Conservation (phyloP, 53 echinoderm and acorn worm species). For the Echinometra lucunter region DNA sequence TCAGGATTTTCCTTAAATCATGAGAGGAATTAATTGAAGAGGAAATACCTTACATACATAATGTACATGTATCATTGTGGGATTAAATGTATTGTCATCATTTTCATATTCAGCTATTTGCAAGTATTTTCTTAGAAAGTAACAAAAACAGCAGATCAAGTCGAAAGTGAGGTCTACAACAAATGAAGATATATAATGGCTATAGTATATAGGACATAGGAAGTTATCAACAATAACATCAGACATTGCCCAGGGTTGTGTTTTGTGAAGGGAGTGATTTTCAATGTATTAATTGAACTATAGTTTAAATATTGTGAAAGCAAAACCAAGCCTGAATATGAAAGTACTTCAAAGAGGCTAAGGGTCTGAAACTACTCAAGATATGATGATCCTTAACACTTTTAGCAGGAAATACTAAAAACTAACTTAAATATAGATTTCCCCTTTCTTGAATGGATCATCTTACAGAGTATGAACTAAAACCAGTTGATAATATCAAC, state of each 20-base stretch:
- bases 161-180: no score
- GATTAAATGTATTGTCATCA: no score
- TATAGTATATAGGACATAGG: not conserved
- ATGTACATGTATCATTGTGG: no score
- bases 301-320: not conserved
- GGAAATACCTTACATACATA: no score
- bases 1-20: no score
- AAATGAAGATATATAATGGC: not conserved
- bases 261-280: not conserved
- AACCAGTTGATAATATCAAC: not conserved
- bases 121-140: not conserved
- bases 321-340: not conserved
- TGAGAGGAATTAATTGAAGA: no score
- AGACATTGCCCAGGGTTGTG: not conserved
- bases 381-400: not conserved
- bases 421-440: not conserved
- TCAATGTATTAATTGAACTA: not conserved
- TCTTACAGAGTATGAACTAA: not conserved
- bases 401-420: not conserved
- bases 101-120: not conserved
- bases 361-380: constrained; percentile 3
- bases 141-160: not conserved
- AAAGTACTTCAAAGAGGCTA: not conserved
- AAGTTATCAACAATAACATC: not conserved
- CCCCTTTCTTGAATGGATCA: not conserved